A percentile compares a stretch with the other conserved stretches of the same genome.
Conservation (phyloP, 1,140 invertebrate genomes). For the Spodoptera frugiperda region DNA sequence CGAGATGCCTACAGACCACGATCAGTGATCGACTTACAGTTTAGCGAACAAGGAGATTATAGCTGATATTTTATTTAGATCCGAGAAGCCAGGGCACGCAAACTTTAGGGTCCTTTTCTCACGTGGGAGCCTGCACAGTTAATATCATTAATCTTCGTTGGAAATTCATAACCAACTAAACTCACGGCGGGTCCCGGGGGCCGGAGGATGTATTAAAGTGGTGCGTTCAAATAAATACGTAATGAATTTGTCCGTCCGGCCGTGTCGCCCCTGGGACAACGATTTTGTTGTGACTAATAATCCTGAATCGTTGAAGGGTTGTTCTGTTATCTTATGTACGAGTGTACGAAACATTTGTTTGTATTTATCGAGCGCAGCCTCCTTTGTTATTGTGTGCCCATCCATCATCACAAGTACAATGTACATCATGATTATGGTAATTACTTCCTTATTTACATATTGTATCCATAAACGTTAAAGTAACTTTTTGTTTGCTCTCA, state of each 20-base stretch:
- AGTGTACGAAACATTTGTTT: not conserved
- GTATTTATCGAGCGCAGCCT: not conserved
- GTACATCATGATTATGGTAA: too few relatives aligned
- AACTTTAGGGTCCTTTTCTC: constrained; percentile 40
- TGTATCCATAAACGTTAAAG: too few relatives aligned
- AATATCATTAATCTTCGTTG: constrained; percentile 50
- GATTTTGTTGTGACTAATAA: constrained; percentile 36
- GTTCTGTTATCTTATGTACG: not conserved
- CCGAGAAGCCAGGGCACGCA: not conserved
- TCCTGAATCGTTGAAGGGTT: constrained; percentile 17
- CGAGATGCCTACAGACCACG: too few relatives aligned
- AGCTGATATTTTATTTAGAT: constrained; percentile 36
- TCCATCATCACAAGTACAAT: too few relatives aligned
- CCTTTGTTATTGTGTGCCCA: too few relatives aligned
- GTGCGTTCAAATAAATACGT: constrained; percentile 42
- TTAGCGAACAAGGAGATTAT: constrained; percentile 3
- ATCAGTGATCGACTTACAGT: constrained; percentile 19
- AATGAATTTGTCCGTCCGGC: constrained; percentile 33
- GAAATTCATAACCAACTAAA: constrained; percentile 52
- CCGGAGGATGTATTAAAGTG: constrained; percentile 34
- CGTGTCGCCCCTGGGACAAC: constrained; percentile 13
- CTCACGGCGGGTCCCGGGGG: constrained; percentile 21
- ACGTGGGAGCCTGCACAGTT: constrained; percentile 33
- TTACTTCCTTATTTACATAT: too few relatives aligned
- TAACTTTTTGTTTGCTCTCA: too few relatives aligned